These are phyloP conservation scores for Ariopsis seemanni DNA, from an alignment of 2,113 vertebrate genomes.

Conservation along the genomic window DNA sequence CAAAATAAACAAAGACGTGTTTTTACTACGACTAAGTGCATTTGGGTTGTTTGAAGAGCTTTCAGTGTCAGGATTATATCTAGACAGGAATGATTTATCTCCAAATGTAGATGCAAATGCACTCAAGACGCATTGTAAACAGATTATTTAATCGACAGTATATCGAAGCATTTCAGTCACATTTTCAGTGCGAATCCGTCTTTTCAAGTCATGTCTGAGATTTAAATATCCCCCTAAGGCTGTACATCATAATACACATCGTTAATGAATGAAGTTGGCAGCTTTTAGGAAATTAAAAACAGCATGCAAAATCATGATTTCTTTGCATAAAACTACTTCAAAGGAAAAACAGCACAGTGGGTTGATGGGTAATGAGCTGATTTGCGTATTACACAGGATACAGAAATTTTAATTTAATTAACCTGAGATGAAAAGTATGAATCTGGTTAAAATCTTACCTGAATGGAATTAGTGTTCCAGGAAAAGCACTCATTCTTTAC, in stretches of 20 bases:
- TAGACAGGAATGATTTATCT: not conserved
- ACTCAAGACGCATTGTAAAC: not conserved
- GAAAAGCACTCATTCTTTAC: not conserved
- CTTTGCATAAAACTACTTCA: not conserved
- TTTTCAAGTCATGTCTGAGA: not conserved
- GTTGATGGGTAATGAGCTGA: not conserved
- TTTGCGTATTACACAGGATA: not conserved
- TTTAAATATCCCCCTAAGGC: not conserved
- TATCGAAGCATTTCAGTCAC: not conserved
- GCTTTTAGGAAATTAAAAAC: not conserved
- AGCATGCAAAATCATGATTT: not conserved
- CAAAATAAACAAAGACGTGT: not conserved
- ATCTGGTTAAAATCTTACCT: not conserved
- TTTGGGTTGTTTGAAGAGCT: not conserved
- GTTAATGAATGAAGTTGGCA: not conserved
- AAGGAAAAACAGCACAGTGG: not conserved
- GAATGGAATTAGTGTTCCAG: not conserved
- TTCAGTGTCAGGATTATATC: not conserved
- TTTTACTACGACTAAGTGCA: not conserved
- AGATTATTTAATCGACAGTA: not conserved
- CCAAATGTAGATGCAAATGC: not conserved
- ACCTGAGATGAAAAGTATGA: not conserved
- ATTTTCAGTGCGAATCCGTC: not conserved
- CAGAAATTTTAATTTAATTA: not conserved
- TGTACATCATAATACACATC: not conserved